Base-by-base conservation (phyloP, 2,888 invertebrate species). In the Brachynemurus nebulosus region DNA sequence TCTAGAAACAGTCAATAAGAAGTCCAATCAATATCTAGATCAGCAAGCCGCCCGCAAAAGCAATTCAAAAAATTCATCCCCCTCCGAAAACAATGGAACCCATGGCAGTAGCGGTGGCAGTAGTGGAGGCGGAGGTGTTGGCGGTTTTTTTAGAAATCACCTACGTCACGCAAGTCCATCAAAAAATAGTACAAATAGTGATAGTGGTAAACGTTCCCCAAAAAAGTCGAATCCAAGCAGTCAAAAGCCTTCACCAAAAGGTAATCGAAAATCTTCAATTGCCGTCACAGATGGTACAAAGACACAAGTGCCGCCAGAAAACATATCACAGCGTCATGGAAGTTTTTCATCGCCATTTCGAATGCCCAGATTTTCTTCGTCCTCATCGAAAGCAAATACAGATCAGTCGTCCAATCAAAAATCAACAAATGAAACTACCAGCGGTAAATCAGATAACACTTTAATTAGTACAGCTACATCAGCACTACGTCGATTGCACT, bases 401-500 rank as follows among this genome's bases (percentile, higher is more conserved):
- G n/a, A 5, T 18, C 17, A 12, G 19, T 36, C 36, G 9, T 30
- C 30, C 4, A 30, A 30, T 12, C 6, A 5, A 9, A 27, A 40
- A 25, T 41, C 40, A 2, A 18, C 23, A 16, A 11, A 37, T 12
- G 16, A 19, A 19, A 9, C 17, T 19, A 20, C 19, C 11, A 21
- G 20, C 8, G 9, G 4, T n/a, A 40, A 34, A 40, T 12, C 63
- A 54, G 65, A 65, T 58, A 49, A 51, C 9, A 69, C 69, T 59
- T 65, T 70, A 54, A 67, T 70, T 55, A 62, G 67, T 53, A 67
- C 68, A 55, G 70, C 70, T 54, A 67, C 69, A 49, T 68, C 67
- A 46, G 78, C 78, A 50, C 69, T 78, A 45, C 70, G 78, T 42
- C 67, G 78, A 47, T 70, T 79, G 36, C 78, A 79, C 64, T 79